Evolutionary conservation across 2,797 vertebrate genomes (phyloP).

Genomic region (Botia kubotai): DNA sequence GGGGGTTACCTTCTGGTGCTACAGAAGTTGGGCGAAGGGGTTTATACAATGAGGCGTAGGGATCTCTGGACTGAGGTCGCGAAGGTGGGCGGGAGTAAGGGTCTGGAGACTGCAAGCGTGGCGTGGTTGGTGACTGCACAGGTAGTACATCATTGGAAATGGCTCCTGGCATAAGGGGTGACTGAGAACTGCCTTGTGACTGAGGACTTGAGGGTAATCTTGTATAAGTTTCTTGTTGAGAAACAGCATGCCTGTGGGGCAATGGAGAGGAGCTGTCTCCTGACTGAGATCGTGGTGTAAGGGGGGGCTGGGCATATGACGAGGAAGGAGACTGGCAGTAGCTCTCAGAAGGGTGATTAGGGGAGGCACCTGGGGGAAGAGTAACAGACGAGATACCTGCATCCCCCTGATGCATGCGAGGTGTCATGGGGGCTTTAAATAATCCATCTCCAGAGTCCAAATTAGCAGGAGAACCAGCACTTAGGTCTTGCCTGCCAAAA

Average conservation of each 20-base stretch:
- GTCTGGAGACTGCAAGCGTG: slow-evolving; percentile 94
- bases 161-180: slow-evolving; percentile 90
- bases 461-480: slow-evolving; percentile 77
- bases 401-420: slow-evolving; percentile 92
- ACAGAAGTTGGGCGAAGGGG: slow-evolving; percentile 82
- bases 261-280: slow-evolving; percentile 83
- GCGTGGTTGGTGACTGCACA: slow-evolving; percentile 89
- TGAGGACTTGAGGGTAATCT: slow-evolving; percentile 92
- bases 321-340: slow-evolving; percentile 86
- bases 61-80: slow-evolving; percentile 91
- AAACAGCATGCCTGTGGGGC: slow-evolving; percentile 81
- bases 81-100: slow-evolving; percentile 92
- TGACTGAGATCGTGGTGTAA: slow-evolving; percentile 86
- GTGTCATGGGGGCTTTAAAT: slow-evolving; percentile 96
- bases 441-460: slow-evolving; percentile 83
- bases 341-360: slow-evolving; percentile 83
- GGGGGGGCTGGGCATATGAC: slow-evolving; percentile 83
- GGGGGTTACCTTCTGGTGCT: slow-evolving; percentile 70
- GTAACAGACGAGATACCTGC: slow-evolving; percentile 76
- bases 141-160: slow-evolving; percentile 88
- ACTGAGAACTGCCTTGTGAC: slow-evolving; percentile 91
- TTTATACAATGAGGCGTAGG: slow-evolving; percentile 88
- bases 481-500: slow-evolving; percentile 71
- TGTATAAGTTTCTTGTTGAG: slow-evolving; percentile 81
- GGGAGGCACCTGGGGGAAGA: slow-evolving; percentile 83